A percentile compares a stretch with the other conserved stretches of the same genome.
Evolutionary conservation across 2,113 vertebrate species (phyloP).

Genomic region (Tachysurus fulvidraco): DNA sequence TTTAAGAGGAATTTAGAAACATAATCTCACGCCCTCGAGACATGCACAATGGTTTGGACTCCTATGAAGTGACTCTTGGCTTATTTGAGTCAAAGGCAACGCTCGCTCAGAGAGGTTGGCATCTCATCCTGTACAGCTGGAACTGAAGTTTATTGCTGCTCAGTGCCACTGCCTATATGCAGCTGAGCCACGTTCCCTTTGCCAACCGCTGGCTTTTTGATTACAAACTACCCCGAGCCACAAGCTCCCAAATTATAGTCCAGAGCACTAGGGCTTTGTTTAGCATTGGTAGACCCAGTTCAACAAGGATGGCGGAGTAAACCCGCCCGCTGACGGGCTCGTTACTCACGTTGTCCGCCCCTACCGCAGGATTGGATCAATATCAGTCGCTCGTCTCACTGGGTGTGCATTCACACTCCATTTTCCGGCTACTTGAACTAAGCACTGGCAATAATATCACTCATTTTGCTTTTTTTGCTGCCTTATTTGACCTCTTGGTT

Average conservation of each 20-base stretch:
- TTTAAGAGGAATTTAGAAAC: background rate
- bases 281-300: slow-evolving; percentile 44
- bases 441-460: slow-evolving; percentile 60
- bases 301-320: slow-evolving; percentile 29
- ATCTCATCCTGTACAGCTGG: slow-evolving; percentile 43
- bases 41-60: slow-evolving; percentile 18
- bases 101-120: background rate
- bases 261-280: slow-evolving; percentile 48
- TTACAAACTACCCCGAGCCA: slow-evolving; percentile 51
- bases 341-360: slow-evolving; percentile 28
- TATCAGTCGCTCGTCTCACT: slow-evolving; percentile 12
- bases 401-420: slow-evolving; percentile 10
- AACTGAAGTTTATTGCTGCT: slow-evolving; percentile 42
- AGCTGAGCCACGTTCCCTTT: slow-evolving; percentile 45
- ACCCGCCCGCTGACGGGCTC: slow-evolving; percentile 35
- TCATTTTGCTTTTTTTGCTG: slow-evolving; percentile 54
- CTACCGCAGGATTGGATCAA: slow-evolving; percentile 31
- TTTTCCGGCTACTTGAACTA: slow-evolving; percentile 48
- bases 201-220: slow-evolving; percentile 43
- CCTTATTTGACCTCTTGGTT: slow-evolving; percentile 48
- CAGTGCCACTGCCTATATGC: slow-evolving; percentile 46
- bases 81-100: background rate
- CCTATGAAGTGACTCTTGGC: background rate
- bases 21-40: slow-evolving; percentile 5
- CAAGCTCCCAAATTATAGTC: slow-evolving; percentile 53